A percentile compares a stretch with the other conserved stretches of the same genome.
Conservation (phyloP, 1,140 invertebrate species). For the Dermatophagoides farinae region DNA sequence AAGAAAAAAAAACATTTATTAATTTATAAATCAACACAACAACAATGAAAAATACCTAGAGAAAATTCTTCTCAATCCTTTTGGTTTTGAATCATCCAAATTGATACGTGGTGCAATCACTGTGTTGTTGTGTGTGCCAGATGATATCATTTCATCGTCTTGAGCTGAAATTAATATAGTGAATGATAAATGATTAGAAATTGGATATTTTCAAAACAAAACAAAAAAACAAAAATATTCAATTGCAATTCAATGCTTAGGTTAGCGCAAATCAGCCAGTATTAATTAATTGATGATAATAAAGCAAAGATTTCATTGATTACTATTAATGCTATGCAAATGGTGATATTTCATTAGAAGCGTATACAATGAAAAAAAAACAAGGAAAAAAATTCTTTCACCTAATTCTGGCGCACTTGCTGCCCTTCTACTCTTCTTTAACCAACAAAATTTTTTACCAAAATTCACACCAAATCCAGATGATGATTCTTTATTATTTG, state of each 20-base stretch:
- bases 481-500: no score
- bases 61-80: constrained; percentile 41
- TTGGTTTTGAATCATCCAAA: constrained; percentile 22
- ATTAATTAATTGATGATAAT: background rate
- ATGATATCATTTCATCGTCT: constrained; percentile 11
- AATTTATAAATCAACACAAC: background rate
- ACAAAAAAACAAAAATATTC: background rate
- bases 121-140: background rate
- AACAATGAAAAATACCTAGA: constrained; percentile 30
- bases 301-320: background rate
- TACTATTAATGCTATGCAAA: background rate
- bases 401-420: constrained; percentile 77
- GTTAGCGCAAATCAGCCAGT: background rate
- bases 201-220: background rate
- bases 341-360: background rate
- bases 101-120: background rate
- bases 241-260: background rate
- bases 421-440: constrained; percentile 39
- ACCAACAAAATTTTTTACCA: constrained; percentile 44
- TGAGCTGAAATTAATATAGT: constrained; percentile 1
- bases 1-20: constrained; percentile 4
- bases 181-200: background rate
- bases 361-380: constrained; percentile 9
- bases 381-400: constrained; percentile 28
- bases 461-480: constrained; percentile 34